Percentiles rank a stretch among this genome's conserved stretches.
Conservation (phyloP, 2,797 vertebrate genomes). For the Coilia nasus region DNA sequence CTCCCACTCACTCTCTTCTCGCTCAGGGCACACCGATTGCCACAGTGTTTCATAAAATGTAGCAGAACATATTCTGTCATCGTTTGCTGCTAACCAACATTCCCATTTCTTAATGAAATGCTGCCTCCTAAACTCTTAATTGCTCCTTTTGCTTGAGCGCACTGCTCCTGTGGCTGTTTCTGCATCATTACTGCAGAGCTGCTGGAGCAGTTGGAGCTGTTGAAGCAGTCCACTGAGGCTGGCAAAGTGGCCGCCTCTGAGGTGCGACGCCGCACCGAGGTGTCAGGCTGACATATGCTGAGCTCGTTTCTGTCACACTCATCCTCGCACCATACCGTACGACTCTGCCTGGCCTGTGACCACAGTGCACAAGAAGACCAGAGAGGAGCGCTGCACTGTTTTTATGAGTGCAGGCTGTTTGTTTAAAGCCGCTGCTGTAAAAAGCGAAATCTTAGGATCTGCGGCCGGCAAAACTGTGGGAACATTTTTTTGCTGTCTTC, state of each 20-base stretch:
- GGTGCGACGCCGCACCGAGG: neutral
- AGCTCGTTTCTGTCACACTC: neutral
- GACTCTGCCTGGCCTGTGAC: neutral
- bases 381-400: too few species aligned
- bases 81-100: conserved; percentile 30
- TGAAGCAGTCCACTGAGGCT: neutral
- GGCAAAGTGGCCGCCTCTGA: neutral
- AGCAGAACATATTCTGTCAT: conserved; percentile 52
- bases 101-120: neutral
- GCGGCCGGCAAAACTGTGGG: neutral
- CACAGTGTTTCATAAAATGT: conserved; percentile 56
- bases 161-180: neutral
- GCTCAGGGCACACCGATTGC: conserved; percentile 51
- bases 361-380: neutral
- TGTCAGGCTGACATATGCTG: neutral
- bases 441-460: neutral
- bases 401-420: too few species aligned
- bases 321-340: neutral
- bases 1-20: conserved; percentile 24
- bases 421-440: too few species aligned
- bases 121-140: neutral
- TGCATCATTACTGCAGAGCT: neutral
- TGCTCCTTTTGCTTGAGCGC: neutral
- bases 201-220: neutral
- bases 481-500: neutral